Conservation (phyloP, 1,140 invertebrate species). For the Rhopalosiphum maidis region DNA sequence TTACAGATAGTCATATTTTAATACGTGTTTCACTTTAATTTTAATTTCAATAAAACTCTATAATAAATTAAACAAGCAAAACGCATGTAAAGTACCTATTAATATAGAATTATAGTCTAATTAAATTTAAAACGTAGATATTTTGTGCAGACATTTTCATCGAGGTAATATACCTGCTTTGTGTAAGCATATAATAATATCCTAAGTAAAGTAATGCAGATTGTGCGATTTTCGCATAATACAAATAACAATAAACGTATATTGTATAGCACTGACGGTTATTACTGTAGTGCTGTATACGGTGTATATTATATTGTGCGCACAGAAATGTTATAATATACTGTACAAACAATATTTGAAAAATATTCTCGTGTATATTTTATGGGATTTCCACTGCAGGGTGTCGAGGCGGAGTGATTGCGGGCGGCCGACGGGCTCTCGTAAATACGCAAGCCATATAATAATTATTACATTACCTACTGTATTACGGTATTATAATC, state of each 20-base stretch:
- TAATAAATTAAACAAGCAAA: neutral
- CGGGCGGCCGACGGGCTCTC: neutral
- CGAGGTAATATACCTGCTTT: neutral
- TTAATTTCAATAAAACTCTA: neutral
- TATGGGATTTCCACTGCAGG: neutral
- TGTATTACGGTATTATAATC: neutral
- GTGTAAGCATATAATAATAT: neutral
- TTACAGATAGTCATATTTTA: neutral
- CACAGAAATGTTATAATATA: neutral
- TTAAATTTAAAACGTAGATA: neutral
- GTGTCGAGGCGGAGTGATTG: neutral
- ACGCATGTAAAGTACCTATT: too few species aligned
- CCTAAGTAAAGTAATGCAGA: neutral
- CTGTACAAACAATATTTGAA: neutral
- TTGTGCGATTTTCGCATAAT: neutral
- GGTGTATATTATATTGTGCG: neutral
- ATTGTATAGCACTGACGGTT: neutral
- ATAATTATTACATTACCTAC: neutral
- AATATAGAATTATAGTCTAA: neutral
- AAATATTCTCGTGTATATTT: neutral
- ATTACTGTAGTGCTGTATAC: neutral
- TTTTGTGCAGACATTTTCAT: neutral
- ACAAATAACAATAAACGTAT: neutral
- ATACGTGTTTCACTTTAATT: neutral
- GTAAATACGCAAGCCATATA: neutral